These are phyloP conservation scores for Anoncus sp. DNA, from an alignment of 2,888 invertebrate species.

Conservation along the genomic window DNA sequence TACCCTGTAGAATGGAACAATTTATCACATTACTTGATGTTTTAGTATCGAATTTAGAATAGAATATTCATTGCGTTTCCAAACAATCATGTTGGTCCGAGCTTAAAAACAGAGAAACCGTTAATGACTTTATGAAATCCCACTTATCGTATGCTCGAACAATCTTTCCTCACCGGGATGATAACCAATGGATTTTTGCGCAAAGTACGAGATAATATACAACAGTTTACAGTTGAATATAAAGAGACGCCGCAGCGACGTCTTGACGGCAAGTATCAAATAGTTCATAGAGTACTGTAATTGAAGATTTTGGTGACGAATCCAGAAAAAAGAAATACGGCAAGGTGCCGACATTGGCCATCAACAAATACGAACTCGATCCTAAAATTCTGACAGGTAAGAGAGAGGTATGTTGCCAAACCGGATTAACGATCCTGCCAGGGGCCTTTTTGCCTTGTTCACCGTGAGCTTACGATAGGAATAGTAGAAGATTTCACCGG, in stretches of 20 bases:
- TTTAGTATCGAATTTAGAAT: too few species aligned
- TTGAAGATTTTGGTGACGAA: slow-evolving; percentile 14
- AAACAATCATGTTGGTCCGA: too few species aligned
- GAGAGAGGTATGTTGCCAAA: slow-evolving; percentile 65
- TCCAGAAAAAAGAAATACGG: slow-evolving; percentile 14
- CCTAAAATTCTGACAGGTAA: slow-evolving; percentile 65
- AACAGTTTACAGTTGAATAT: slow-evolving; percentile 7
- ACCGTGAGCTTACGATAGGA: slow-evolving; percentile 56
- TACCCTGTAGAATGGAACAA: too few species aligned
- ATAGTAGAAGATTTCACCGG: slow-evolving; percentile 44
- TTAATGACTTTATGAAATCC: slow-evolving; percentile 7
- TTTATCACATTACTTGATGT: too few species aligned
- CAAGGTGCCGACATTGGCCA: slow-evolving; percentile 48
- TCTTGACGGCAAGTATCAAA: too few species aligned
- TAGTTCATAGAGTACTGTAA: background rate
- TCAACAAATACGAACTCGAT: slow-evolving; percentile 55
- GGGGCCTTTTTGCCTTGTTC: slow-evolving; percentile 40
- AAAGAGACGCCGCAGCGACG: too few species aligned
- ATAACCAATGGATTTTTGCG: background rate
- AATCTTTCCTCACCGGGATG: background rate
- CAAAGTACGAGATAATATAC: slow-evolving; percentile 5
- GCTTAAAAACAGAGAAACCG: too few species aligned
- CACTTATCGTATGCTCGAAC: background rate
- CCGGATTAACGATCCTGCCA: slow-evolving; percentile 64
- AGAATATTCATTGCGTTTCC: too few species aligned